Evolutionary conservation across 1,140 invertebrate genomes (phyloP).

Genomic region (Trichoplusia ni): DNA sequence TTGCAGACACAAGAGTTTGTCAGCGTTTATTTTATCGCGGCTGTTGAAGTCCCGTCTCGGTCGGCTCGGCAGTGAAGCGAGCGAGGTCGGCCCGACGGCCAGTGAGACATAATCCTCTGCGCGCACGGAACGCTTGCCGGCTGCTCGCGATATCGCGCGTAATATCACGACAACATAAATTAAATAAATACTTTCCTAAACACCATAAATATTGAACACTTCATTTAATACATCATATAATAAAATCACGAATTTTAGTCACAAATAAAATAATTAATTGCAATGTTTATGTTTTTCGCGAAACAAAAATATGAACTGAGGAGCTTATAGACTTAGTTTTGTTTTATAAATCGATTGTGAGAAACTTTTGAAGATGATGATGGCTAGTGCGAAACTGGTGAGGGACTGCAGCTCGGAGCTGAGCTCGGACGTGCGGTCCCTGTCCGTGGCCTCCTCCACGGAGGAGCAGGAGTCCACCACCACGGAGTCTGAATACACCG

Average conservation of each 20-base stretch:
- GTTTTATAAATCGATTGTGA: slow-evolving; percentile 2
- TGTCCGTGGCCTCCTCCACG: slow-evolving; percentile 77
- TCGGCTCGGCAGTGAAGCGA: slow-evolving; percentile 18
- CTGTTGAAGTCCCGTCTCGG: slow-evolving; percentile 19
- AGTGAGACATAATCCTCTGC: slow-evolving; percentile 56
- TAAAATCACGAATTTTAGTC: neutral
- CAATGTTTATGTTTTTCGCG: slow-evolving; percentile 9
- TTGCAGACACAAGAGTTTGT: slow-evolving; percentile 30
- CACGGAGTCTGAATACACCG: slow-evolving; percentile 82
- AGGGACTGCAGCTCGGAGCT: slow-evolving; percentile 79
- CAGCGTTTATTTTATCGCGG: slow-evolving; percentile 37
- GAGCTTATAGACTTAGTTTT: neutral
- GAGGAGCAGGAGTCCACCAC: slow-evolving; percentile 78
- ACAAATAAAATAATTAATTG: neutral
- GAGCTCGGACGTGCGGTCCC: slow-evolving; percentile 74
- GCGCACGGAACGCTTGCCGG: slow-evolving; percentile 49
- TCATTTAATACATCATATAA: neutral
- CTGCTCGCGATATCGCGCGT: slow-evolving; percentile 37
- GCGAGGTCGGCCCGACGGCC: slow-evolving; percentile 33
- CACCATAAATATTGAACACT: slow-evolving; percentile 21
- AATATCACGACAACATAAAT: slow-evolving; percentile 33
- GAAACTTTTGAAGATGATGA: slow-evolving; percentile 70
- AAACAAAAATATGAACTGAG: slow-evolving; percentile 27
- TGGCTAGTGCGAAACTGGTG: slow-evolving; percentile 81
- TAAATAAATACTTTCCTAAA: slow-evolving; percentile 8